Percentiles rank a stretch among this genome's conserved stretches.
Conservation (phyloP, 2,888 invertebrate genomes). For the Pristionchus mayeri region DNA sequence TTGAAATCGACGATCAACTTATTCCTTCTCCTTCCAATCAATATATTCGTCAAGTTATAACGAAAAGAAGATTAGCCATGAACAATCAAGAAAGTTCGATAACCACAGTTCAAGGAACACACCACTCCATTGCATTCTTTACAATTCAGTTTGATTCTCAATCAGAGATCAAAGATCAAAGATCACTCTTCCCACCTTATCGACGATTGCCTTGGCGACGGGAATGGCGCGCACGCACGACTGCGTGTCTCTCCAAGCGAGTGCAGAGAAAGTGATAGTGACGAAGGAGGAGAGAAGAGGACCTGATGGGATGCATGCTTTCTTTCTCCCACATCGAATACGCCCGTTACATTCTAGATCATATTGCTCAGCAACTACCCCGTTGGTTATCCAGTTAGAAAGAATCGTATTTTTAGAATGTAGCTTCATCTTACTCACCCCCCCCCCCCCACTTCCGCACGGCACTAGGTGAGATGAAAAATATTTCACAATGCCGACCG, state of each 20-base stretch:
- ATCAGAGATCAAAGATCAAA: conserved; percentile 24
- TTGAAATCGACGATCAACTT: neutral
- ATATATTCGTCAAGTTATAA: no score
- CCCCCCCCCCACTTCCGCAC: no score
- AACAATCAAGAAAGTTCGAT: no score
- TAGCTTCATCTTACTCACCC: no score
- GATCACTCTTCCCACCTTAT: conserved; percentile 21
- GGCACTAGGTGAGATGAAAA: no score
- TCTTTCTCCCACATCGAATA: neutral
- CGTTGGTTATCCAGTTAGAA: no score
- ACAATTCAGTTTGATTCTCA: neutral
- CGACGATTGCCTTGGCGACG: conserved; percentile 40
- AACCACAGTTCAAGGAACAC: no score
- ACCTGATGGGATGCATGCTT: neutral
- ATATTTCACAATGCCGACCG: no score
- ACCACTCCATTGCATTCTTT: neutral
- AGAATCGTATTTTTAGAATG: no score
- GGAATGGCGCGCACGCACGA: conserved; percentile 42
- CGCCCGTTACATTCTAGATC: no score
- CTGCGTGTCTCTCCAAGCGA: conserved; percentile 49
- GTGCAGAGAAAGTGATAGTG: conserved; percentile 22
- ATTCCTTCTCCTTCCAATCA: neutral
- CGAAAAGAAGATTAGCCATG: no score
- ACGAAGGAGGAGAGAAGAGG: conserved; percentile 44
- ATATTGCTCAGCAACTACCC: no score